Evolutionary conservation across 2,888 invertebrate genomes (phyloP), one percentile per base, ranked within the genome.

Genomic region (Seira ritae): DNA sequence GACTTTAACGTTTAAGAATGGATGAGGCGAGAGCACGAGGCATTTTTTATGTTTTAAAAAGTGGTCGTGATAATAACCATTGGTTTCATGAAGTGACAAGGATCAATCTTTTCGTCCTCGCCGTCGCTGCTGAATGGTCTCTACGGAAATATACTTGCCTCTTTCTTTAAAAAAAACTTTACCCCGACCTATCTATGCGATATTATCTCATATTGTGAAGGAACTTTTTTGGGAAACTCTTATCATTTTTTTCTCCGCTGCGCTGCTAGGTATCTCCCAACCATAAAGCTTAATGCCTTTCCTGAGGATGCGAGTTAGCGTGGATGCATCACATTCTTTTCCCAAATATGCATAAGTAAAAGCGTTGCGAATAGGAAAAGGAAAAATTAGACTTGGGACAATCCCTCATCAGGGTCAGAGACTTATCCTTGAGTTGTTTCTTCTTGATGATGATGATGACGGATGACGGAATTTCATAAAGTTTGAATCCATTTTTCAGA

Each of bases 301-400:
- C 71, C 69, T 80, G 0, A 65, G 77, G 77, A 72, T 50, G 55
- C 22, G 68, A 80, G 62, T 74, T 37, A 73, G 42, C 74, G 42
- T 62, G 71, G 71, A 62, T 46, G 62, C 23, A 62, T 31, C 31
- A 4, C 31, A 31, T 31, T 31, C 31, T n/a, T n/a, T n/a, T n/a
- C n/a, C n/a, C n/a, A n/a, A n/a, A n/a, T n/a, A n/a, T n/a, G n/a
- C n/a, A n/a, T n/a, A n/a, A n/a, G n/a, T n/a, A n/a, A n/a, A n/a
- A 65, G 65, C 10, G 65, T 19, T 3, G 20, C 50, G 20, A 62
- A 46, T 46, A 22, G 50, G 55, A 78, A 37, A 62, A 69, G 74
- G 69, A 75, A 8, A 31, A 81, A 81, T 81, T 81, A 81, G 75
- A 75, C 80, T 69, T 80, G 22, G 10, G 80, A 62, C 74, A 74